Conservation (phyloP, 2,888 invertebrate species). For the Caenorhabditis sp. region DNA sequence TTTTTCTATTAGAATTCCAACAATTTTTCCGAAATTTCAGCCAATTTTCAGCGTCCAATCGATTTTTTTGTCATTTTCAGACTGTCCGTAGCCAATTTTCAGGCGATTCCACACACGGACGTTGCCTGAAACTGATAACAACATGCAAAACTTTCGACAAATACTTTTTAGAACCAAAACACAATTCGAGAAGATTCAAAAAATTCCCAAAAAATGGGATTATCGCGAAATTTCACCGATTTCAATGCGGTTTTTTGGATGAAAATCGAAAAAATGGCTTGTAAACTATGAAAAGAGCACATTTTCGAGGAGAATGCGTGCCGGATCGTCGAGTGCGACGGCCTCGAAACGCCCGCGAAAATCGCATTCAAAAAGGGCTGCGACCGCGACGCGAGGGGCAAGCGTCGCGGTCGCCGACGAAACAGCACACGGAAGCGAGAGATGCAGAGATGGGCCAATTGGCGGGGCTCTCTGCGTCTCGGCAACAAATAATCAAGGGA, state of each 20-base stretch:
- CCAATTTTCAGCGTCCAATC: too few relatives aligned
- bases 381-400: constrained; percentile 30
- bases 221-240: constrained; percentile 1
- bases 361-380: constrained; percentile 22
- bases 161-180: too few relatives aligned
- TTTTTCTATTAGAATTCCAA: neutral
- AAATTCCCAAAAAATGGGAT: neutral
- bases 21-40: too few relatives aligned
- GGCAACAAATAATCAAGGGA: too few relatives aligned
- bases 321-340: too few relatives aligned
- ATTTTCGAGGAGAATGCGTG: neutral
- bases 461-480: too few relatives aligned
- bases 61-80: too few relatives aligned
- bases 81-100: too few relatives aligned
- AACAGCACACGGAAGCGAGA: constrained; percentile 1
- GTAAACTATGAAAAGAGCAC: neutral
- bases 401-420: constrained; percentile 21
- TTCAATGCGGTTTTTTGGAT: neutral
- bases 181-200: too few relatives aligned
- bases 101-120: too few relatives aligned
- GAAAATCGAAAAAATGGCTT: neutral
- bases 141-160: too few relatives aligned
- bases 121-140: too few relatives aligned
- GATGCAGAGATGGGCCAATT: constrained; percentile 10
- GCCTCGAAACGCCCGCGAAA: constrained; percentile 15